Evolutionary conservation across 1,140 invertebrate species (phyloP).

Genomic region (Idris sp.): DNA sequence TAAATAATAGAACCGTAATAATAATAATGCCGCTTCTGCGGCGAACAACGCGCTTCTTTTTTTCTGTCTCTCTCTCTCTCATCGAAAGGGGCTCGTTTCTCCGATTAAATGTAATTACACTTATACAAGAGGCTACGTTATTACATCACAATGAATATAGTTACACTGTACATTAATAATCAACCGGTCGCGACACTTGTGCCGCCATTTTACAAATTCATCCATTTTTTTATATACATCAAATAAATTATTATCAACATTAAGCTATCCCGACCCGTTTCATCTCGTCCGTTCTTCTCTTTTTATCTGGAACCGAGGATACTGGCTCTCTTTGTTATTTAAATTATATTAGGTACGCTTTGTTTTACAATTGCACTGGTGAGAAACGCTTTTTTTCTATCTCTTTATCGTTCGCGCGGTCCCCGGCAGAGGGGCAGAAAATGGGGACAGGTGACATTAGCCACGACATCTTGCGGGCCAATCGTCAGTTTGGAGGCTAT

Average conservation of each 20-base stretch:
- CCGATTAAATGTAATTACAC: slow-evolving; percentile 68
- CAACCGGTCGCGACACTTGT: slow-evolving; percentile 59
- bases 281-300: slow-evolving; percentile 7
- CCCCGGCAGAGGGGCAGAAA: background rate
- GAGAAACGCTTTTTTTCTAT: slow-evolving; percentile 30
- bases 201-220: slow-evolving; percentile 72
- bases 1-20: slow-evolving; percentile 62
- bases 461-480: slow-evolving; percentile 25
- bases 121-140: slow-evolving; percentile 73
- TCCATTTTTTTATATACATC: slow-evolving; percentile 73
- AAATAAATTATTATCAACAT: slow-evolving; percentile 79
- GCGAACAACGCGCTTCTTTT: slow-evolving; percentile 21
- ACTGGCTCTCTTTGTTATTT: slow-evolving; percentile 55
- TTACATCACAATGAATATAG: slow-evolving; percentile 78
- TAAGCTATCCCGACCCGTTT: slow-evolving; percentile 70
- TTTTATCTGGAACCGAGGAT: slow-evolving; percentile 39
- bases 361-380: slow-evolving; percentile 59
- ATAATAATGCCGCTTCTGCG: slow-evolving; percentile 50
- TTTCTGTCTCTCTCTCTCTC: slow-evolving; percentile 46
- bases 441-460: slow-evolving; percentile 14
- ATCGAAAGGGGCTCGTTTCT: slow-evolving; percentile 59
- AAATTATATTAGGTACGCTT: slow-evolving; percentile 59
- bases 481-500: slow-evolving; percentile 46
- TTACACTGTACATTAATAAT: slow-evolving; percentile 79
- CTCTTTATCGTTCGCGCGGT: slow-evolving; percentile 28